Conservation (phyloP, 2,888 invertebrate genomes). For the Microctonus brassicae region DNA sequence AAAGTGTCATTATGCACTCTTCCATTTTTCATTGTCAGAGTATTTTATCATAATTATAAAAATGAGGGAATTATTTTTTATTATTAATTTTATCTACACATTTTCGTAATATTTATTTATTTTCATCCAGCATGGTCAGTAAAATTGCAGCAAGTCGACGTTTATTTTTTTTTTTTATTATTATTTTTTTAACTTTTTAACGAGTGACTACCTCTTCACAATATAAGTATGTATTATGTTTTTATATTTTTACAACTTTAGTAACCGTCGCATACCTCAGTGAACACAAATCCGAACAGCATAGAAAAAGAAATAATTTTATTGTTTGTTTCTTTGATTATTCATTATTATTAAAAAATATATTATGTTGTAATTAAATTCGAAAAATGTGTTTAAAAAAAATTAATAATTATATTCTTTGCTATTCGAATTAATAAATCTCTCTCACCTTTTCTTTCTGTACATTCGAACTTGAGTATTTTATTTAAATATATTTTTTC, state of each 20-base stretch:
- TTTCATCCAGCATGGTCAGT: too few relatives aligned
- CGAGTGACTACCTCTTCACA: slow-evolving; percentile 63
- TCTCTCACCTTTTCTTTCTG: neutral
- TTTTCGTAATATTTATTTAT: too few relatives aligned
- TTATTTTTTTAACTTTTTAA: slow-evolving; percentile 12
- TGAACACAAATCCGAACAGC: slow-evolving; percentile 47
- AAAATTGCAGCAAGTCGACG: neutral
- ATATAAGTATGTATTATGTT: slow-evolving; percentile 65
- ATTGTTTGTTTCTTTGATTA: neutral
- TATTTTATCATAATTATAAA: too few relatives aligned
- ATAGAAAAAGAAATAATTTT: slow-evolving; percentile 7
- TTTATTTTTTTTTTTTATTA: neutral
- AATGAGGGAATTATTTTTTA: too few relatives aligned
- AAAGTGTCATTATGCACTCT: too few relatives aligned
- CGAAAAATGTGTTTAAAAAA: neutral
- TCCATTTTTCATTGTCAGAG: too few relatives aligned
- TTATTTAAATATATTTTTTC: neutral
- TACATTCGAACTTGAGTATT: slow-evolving; percentile 30
- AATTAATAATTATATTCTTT: neutral
- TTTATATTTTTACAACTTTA: slow-evolving; percentile 68
- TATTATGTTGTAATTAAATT: too few relatives aligned
- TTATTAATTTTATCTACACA: too few relatives aligned
- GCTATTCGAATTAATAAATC: neutral
- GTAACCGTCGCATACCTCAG: slow-evolving; percentile 68
- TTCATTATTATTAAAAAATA: too few relatives aligned